Evolutionary conservation across 2,888 invertebrate species (phyloP).

Genomic region (Eristalinus sepulchralis): DNA sequence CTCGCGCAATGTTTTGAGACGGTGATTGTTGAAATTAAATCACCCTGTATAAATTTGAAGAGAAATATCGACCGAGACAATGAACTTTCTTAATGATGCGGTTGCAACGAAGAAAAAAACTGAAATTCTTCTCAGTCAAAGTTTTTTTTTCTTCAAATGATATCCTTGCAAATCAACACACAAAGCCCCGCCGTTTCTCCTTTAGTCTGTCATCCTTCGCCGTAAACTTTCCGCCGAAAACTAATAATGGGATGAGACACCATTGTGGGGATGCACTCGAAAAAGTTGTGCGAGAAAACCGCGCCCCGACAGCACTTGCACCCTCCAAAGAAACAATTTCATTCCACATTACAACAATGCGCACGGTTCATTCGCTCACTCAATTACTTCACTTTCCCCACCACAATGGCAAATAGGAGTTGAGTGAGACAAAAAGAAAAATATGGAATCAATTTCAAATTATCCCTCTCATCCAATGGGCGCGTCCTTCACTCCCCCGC

Average conservation of each 20-base stretch:
- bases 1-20: too few relatives aligned
- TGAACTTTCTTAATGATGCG: not conserved
- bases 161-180: too few relatives aligned
- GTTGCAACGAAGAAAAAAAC: too few relatives aligned
- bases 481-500: not conserved
- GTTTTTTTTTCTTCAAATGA: not conserved
- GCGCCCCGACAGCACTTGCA: not conserved
- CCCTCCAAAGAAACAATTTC: not conserved
- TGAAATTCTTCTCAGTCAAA: too few relatives aligned
- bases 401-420: constrained; percentile 25
- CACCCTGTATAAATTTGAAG: not conserved
- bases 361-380: constrained; percentile 36
- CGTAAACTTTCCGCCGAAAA: not conserved
- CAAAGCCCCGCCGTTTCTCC: too few relatives aligned
- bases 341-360: not conserved
- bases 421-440: not conserved
- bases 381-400: constrained; percentile 63
- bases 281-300: too few relatives aligned
- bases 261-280: too few relatives aligned
- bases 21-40: not conserved
- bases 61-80: not conserved
- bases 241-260: not conserved
- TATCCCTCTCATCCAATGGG: not conserved
- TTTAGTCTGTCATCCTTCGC: not conserved
- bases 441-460: constrained; percentile 16